Percentiles rank a stretch among this genome's conserved stretches.
phyloP scores from a whole-genome alignment of 1,140 invertebrate species.

The Drosophila tani region DNA sequence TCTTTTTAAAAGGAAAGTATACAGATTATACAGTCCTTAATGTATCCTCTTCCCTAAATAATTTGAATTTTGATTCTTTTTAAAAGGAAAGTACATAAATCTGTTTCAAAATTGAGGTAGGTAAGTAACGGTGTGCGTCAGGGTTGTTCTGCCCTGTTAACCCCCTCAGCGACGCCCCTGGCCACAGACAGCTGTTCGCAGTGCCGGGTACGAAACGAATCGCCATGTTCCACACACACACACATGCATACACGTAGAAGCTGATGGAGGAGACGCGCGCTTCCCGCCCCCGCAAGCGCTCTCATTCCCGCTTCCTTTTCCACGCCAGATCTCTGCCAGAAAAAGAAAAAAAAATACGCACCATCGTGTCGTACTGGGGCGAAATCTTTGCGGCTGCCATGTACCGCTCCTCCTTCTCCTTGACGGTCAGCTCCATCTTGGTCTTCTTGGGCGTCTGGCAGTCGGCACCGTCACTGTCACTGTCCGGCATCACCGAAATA shows the following conservation, averaged over 20 bases:
- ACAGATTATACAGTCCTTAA: too few species aligned
- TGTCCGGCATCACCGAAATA: slow-evolving; percentile 78
- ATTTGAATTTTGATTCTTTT: too few species aligned
- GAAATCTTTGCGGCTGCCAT: slow-evolving; percentile 78
- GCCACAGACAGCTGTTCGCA: slow-evolving; percentile 62
- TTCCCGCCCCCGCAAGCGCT: slow-evolving; percentile 22
- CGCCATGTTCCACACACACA: slow-evolving; percentile 57
- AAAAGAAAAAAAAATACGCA: slow-evolving; percentile 32
- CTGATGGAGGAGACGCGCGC: slow-evolving; percentile 42
- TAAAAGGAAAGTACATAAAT: too few species aligned
- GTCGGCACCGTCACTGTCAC: slow-evolving; percentile 76
- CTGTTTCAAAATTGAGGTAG: slow-evolving; percentile 2
- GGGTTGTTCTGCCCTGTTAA: slow-evolving; percentile 7
- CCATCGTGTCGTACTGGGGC: slow-evolving; percentile 82
- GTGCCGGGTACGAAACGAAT: slow-evolving; percentile 58
- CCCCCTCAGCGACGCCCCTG: slow-evolving; percentile 43
- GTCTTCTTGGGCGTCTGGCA: slow-evolving; percentile 67
- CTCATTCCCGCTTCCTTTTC: background rate
- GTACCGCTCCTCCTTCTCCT: slow-evolving; percentile 82
- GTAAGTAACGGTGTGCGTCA: background rate
- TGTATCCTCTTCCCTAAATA: too few species aligned
- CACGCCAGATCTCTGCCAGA: background rate
- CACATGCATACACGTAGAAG: slow-evolving; percentile 23
- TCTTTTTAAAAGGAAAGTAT: too few species aligned
- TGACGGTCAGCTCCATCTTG: slow-evolving; percentile 69